Evolutionary conservation across 2,888 invertebrate genomes (phyloP).

Genomic region (Rhimphoctona megacephalus): DNA sequence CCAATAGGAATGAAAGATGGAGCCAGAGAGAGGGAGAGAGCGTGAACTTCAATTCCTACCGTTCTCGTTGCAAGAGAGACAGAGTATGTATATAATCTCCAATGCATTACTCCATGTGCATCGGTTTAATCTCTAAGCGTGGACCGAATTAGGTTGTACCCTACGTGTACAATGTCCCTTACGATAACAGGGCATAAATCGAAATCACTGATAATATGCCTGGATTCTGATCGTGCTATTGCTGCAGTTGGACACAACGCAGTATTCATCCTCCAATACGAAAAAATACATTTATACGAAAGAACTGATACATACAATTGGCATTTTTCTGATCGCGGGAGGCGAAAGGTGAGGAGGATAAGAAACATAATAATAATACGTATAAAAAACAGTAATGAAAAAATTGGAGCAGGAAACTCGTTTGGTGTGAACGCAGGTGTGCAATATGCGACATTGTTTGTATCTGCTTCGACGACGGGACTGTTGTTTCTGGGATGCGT

Average conservation of each 20-base stretch:
- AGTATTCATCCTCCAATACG: slow-evolving; percentile 30
- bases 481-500: slow-evolving; percentile 52
- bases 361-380: neutral
- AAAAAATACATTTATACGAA: neutral
- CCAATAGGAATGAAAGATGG: slow-evolving; percentile 54
- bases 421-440: slow-evolving; percentile 55
- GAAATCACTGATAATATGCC: slow-evolving; percentile 77
- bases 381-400: slow-evolving; percentile 2
- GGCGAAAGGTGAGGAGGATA: neutral
- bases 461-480: slow-evolving; percentile 25
- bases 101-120: slow-evolving; percentile 67
- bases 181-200: slow-evolving; percentile 80
- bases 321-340: neutral
- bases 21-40: slow-evolving; percentile 47
- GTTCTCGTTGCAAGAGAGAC: slow-evolving; percentile 1
- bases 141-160: slow-evolving; percentile 77
- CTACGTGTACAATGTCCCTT: slow-evolving; percentile 76
- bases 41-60: slow-evolving; percentile 28
- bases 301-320: neutral
- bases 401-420: slow-evolving; percentile 17
- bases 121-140: slow-evolving; percentile 77
- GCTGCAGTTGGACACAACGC: slow-evolving; percentile 20
- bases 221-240: slow-evolving; percentile 55
- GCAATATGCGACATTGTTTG: slow-evolving; percentile 52
- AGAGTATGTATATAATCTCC: slow-evolving; percentile 43